A percentile compares a stretch with the other conserved stretches of the same genome.
Evolutionary conservation across 2,797 vertebrate species (phyloP).

Genomic region (Lithobates pipiens): DNA sequence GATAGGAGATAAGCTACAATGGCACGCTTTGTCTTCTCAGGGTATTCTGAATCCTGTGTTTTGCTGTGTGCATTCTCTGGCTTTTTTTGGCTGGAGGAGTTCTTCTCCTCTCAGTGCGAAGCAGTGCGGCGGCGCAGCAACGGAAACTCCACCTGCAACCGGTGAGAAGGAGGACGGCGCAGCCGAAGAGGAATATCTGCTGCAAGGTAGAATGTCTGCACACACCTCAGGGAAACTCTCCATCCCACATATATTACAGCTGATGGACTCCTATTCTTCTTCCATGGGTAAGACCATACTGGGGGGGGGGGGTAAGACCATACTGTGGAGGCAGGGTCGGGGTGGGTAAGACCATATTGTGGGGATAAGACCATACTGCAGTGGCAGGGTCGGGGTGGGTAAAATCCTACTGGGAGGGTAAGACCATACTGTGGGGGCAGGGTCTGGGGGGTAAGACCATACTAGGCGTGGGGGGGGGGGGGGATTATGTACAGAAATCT

Average conservation of each 20-base stretch:
- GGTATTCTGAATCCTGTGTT: constrained; percentile 53
- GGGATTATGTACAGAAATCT: no score
- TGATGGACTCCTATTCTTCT: constrained; percentile 33
- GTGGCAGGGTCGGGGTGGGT: no score
- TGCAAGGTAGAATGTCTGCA: neutral
- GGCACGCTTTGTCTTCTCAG: constrained; percentile 35
- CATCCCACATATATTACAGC: constrained; percentile 19
- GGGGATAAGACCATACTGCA: no score
- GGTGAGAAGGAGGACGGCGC: neutral
- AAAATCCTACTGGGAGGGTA: no score
- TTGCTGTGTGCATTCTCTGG: constrained; percentile 52
- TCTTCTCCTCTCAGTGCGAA: constrained; percentile 12
- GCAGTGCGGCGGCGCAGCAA: neutral
- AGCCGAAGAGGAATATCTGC: constrained; percentile 1
- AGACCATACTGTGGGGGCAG: no score
- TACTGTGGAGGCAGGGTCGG: no score
- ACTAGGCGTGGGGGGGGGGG: no score
- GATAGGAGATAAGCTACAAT: constrained; percentile 29
- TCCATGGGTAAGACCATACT: constrained; percentile 26
- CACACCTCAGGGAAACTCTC: neutral
- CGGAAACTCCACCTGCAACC: neutral
- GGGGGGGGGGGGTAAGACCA: no score
- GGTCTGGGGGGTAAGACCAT: no score
- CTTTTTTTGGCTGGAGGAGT: constrained; percentile 52
- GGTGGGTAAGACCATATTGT: no score